A percentile compares a stretch with the other conserved stretches of the same genome.
Conservation (phyloP, 2,888 invertebrate species). For the Zeuzera pyrina region DNA sequence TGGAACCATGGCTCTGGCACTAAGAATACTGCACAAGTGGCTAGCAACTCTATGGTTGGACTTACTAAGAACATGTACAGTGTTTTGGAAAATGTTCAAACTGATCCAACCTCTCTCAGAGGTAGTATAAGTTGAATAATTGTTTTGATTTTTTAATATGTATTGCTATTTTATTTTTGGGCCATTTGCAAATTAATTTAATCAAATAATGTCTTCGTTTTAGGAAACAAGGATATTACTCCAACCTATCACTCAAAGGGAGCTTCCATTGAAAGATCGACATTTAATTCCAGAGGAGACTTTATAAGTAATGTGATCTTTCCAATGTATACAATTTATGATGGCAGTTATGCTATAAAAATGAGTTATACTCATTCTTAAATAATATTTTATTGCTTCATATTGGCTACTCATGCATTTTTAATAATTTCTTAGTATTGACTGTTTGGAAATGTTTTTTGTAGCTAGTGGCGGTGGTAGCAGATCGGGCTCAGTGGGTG, state of each 20-base stretch:
- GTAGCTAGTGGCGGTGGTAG: constrained; percentile 18
- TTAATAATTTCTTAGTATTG: background rate
- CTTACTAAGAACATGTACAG: constrained; percentile 47
- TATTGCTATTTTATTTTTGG: constrained; percentile 4
- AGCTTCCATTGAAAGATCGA: constrained; percentile 63
- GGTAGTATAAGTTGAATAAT: constrained; percentile 24
- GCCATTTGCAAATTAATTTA: background rate
- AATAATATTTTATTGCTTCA: background rate
- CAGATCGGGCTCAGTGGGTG: constrained; percentile 44
- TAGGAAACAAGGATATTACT: constrained; percentile 49
- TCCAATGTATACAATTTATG: too few species aligned
- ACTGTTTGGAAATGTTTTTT: constrained; percentile 1
- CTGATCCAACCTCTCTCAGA: constrained; percentile 47
- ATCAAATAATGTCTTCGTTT: constrained; percentile 14
- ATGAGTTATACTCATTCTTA: background rate
- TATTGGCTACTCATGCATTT: background rate
- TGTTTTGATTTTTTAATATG: constrained; percentile 1
- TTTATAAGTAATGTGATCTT: constrained; percentile 44
- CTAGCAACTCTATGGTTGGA: constrained; percentile 45
- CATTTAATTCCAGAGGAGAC: constrained; percentile 56
- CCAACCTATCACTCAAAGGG: constrained; percentile 56
- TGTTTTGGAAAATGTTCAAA: constrained; percentile 43
- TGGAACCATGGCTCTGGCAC: constrained; percentile 61
- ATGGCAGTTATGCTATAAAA: too few species aligned
- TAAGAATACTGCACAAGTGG: constrained; percentile 40